These are phyloP conservation scores for Epizoanthus scotinus DNA, from an alignment of 92 coral and sea anemone genomes.

Conservation along the genomic window DNA sequence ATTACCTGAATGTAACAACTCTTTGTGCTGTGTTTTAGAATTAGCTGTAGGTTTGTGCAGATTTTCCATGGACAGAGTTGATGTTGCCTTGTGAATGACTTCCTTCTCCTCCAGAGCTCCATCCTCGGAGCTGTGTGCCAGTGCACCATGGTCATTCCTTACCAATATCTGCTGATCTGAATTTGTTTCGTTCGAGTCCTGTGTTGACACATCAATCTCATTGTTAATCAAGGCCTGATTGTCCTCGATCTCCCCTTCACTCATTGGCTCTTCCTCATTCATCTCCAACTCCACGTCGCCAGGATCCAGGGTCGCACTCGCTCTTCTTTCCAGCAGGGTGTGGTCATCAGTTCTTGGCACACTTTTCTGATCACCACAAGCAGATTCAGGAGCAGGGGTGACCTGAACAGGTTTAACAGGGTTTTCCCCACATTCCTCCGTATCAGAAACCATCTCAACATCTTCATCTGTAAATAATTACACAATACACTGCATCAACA, in stretches of 20 bases:
- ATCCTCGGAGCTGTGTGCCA: constrained; percentile 4
- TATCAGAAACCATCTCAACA: constrained; percentile 72
- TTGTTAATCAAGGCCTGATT: constrained; percentile 17
- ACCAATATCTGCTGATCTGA: constrained; percentile 41
- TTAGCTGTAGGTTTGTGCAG: constrained; percentile 2
- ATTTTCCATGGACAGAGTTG: background rate
- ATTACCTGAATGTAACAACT: background rate
- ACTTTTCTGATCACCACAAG: constrained; percentile 11
- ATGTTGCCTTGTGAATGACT: constrained; percentile 8
- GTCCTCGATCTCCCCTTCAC: constrained; percentile 39
- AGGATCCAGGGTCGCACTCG: constrained; percentile 56
- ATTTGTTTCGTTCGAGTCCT: constrained; percentile 16
- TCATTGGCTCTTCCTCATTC: constrained; percentile 61
- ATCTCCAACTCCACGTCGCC: constrained; percentile 59
- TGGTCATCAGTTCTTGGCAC: background rate
- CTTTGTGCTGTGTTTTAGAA: background rate
- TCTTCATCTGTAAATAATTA: constrained; percentile 40
- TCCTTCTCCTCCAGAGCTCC: constrained; percentile 24
- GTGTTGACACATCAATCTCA: background rate
- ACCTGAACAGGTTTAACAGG: background rate
- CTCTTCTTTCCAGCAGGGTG: constrained; percentile 25
- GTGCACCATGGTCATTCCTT: constrained; percentile 42
- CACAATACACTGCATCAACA: no score
- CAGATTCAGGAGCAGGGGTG: constrained; percentile 17
- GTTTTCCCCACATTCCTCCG: constrained; percentile 47